Evolutionary conservation across 2,797 vertebrate genomes (phyloP).

Genomic region (Enteromius argenteus): DNA sequence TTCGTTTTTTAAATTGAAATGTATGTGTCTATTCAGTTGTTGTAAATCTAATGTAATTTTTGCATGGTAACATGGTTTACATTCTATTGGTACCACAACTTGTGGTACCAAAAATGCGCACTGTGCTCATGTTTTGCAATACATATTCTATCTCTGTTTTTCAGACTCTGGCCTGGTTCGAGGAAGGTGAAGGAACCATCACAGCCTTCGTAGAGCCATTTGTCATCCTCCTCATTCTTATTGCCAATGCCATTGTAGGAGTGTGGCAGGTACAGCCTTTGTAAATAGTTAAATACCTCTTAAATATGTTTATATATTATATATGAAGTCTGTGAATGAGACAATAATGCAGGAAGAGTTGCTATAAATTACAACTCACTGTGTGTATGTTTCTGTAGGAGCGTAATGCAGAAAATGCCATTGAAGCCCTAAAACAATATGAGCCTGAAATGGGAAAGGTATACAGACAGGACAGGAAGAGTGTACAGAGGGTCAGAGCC

Average conservation of each 20-base stretch:
- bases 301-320: not conserved
- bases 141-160: slow-evolving; percentile 27
- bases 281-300: not conserved
- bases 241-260: slow-evolving; percentile 84
- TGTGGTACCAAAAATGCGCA: not conserved
- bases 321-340: not conserved
- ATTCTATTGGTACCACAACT: not conserved
- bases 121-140: not conserved
- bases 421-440: slow-evolving; percentile 82
- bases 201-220: slow-evolving; percentile 85
- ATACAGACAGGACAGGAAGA: slow-evolving; percentile 83
- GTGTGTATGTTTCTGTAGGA: slow-evolving; percentile 67
- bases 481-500: slow-evolving; percentile 79
- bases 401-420: slow-evolving; percentile 83
- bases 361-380: not conserved
- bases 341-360: not conserved
- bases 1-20: not conserved
- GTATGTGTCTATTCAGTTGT: not conserved
- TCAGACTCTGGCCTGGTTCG: slow-evolving; percentile 83
- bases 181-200: slow-evolving; percentile 83
- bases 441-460: slow-evolving; percentile 85
- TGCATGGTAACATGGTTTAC: not conserved
- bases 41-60: not conserved
- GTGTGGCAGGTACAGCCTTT: slow-evolving; percentile 79
- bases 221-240: slow-evolving; percentile 84